Conservation (phyloP, 2,888 invertebrate species). For the Dolichomitus sp. region DNA sequence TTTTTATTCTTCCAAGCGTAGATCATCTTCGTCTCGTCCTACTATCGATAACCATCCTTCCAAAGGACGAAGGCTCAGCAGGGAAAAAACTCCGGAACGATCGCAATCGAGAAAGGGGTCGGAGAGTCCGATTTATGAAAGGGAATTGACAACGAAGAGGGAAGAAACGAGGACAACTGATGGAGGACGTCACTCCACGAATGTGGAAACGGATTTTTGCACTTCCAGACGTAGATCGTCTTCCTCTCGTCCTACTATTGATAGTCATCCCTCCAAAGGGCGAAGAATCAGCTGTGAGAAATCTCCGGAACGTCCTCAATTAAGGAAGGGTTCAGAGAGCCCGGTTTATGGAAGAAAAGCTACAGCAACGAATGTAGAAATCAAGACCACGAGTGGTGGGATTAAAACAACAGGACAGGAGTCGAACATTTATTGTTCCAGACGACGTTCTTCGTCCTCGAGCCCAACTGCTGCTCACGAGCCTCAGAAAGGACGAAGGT, state of each 20-base stretch:
- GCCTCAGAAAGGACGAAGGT: not conserved
- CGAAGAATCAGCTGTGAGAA: slow-evolving; percentile 26
- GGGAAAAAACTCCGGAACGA: slow-evolving; percentile 30
- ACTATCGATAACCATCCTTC: not conserved
- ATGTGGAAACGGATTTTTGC: slow-evolving; percentile 41
- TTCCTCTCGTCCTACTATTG: not conserved
- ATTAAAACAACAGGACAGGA: slow-evolving; percentile 36
- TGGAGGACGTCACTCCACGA: not conserved
- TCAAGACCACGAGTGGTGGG: not conserved
- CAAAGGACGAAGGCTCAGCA: not conserved
- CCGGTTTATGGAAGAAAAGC: slow-evolving; percentile 40
- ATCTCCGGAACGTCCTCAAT: slow-evolving; percentile 37
- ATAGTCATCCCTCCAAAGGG: not conserved
- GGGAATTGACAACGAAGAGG: slow-evolving; percentile 15
- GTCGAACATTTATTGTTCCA: slow-evolving; percentile 46
- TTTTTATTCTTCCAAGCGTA: slow-evolving; percentile 7
- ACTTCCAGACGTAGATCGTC: slow-evolving; percentile 24
- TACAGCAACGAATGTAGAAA: slow-evolving; percentile 8
- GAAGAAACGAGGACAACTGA: not conserved
- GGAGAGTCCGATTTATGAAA: slow-evolving; percentile 38
- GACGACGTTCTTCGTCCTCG: slow-evolving; percentile 44
- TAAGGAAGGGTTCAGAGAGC: slow-evolving; percentile 46
- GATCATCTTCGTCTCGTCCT: slow-evolving; percentile 4
- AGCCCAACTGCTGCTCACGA: slow-evolving; percentile 25
- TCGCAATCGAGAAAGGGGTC: slow-evolving; percentile 35